Conservation (phyloP, 2,113 vertebrate genomes). For the Malurus melanocephalus region DNA sequence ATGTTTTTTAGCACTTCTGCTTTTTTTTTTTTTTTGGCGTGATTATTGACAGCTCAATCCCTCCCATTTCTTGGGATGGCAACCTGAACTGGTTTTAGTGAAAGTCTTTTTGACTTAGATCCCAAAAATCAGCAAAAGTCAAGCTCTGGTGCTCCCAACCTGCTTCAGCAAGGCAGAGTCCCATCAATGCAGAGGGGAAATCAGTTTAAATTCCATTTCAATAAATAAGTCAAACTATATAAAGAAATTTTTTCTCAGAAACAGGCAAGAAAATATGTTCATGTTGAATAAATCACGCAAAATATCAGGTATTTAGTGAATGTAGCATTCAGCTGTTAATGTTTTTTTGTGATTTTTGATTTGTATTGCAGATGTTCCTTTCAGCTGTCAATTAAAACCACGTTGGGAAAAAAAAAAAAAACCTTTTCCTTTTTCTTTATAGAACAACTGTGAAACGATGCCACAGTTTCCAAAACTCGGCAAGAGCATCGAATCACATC, state of each 20-base stretch:
- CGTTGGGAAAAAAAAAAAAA: neutral
- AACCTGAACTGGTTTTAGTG: neutral
- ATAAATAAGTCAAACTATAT: neutral
- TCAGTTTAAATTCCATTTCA: neutral
- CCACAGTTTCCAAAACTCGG: neutral
- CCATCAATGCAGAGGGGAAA: neutral
- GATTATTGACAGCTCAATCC: neutral
- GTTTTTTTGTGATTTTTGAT: neutral
- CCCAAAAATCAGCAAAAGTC: neutral
- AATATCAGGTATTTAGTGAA: neutral
- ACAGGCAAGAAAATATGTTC: neutral
- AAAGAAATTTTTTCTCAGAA: neutral
- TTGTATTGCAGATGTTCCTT: slow-evolving; percentile 15
- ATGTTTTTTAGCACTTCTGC: slow-evolving; percentile 18
- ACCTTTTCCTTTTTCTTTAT: neutral
- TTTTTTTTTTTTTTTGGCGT: neutral
- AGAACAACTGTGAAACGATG: neutral
- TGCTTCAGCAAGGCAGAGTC: neutral
- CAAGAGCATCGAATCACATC: too few relatives aligned
- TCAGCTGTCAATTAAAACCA: slow-evolving; percentile 30
- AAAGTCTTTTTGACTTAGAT: neutral
- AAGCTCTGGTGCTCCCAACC: neutral
- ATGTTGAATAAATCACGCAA: neutral
- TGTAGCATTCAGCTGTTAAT: neutral
- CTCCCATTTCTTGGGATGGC: neutral